A percentile compares a stretch with the other conserved stretches of the same genome.
These are phyloP conservation scores for Hozukius guyotensis DNA, from an alignment of 2,797 vertebrate species.

Conservation along the genomic window DNA sequence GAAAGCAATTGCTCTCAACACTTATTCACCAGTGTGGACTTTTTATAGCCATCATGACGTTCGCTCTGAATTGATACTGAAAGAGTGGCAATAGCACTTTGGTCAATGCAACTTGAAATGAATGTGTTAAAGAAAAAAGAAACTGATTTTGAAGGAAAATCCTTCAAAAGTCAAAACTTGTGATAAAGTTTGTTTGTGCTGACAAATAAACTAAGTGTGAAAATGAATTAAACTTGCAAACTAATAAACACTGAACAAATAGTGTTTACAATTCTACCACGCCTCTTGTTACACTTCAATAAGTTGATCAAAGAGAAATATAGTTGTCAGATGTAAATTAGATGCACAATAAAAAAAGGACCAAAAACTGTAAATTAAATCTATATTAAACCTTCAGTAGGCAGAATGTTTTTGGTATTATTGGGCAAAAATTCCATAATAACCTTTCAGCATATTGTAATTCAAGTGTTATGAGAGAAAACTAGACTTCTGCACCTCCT, in stretches of 20 bases:
- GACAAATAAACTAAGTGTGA: neutral
- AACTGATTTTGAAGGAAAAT: neutral
- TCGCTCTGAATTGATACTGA: constrained; percentile 3
- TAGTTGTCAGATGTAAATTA: constrained; percentile 23
- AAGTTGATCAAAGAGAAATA: constrained; percentile 30
- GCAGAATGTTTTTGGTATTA: too few species aligned
- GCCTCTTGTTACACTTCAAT: neutral
- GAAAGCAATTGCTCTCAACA: constrained; percentile 4
- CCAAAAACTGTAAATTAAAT: neutral
- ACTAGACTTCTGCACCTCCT: too few species aligned
- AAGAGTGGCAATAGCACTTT: neutral
- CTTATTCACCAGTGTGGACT: neutral
- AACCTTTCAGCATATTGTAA: too few species aligned
- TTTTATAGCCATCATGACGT: neutral
- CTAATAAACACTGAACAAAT: constrained; percentile 22
- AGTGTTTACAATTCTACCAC: neutral
- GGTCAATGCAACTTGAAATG: neutral
- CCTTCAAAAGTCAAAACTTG: neutral
- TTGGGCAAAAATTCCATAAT: too few species aligned
- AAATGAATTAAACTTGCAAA: constrained; percentile 12
- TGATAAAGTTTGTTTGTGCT: neutral
- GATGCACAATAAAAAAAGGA: neutral
- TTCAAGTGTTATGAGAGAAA: too few species aligned
- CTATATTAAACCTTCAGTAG: neutral
- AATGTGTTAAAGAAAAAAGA: neutral